Evolutionary conservation across 2,113 vertebrate genomes (phyloP).

Genomic region (Barbus barbus): DNA sequence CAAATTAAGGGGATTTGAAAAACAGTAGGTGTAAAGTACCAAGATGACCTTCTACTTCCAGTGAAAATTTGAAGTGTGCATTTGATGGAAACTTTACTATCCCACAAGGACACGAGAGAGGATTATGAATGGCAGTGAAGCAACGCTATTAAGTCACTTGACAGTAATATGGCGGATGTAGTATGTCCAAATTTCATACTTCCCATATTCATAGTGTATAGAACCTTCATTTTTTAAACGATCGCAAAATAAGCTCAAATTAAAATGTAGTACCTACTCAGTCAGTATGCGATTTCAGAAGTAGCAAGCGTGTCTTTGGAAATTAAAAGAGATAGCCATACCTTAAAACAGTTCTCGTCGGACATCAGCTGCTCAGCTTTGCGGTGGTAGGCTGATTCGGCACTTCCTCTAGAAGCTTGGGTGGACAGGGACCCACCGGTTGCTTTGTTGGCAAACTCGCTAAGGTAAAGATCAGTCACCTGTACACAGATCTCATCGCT

Average conservation of each 20-base stretch:
- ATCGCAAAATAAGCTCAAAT: too few relatives aligned
- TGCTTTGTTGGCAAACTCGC: constrained; percentile 83
- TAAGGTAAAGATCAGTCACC: constrained; percentile 92
- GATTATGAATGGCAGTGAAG: too few relatives aligned
- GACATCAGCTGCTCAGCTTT: constrained; percentile 96
- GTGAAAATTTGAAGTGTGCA: neutral
- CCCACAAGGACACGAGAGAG: neutral
- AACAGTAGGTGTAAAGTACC: too few relatives aligned
- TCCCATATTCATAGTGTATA: too few relatives aligned
- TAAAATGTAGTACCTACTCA: too few relatives aligned
- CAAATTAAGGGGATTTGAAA: too few relatives aligned
- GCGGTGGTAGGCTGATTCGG: constrained; percentile 87
- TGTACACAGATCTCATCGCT: constrained; percentile 93
- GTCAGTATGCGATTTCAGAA: too few relatives aligned
- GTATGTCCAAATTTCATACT: too few relatives aligned
- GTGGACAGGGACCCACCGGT: constrained; percentile 84
- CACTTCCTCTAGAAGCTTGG: constrained; percentile 77
- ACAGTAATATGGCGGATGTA: too few relatives aligned
- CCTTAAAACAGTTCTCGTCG: constrained; percentile 98
- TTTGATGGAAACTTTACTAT: neutral
- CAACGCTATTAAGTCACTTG: too few relatives aligned
- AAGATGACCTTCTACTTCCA: too few relatives aligned
- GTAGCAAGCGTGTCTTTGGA: neutral
- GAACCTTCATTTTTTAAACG: too few relatives aligned
- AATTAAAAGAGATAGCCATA: constrained; percentile 56